phyloP scores from a whole-genome alignment of 2,113 vertebrate species.

The Glareola pratincola region DNA sequence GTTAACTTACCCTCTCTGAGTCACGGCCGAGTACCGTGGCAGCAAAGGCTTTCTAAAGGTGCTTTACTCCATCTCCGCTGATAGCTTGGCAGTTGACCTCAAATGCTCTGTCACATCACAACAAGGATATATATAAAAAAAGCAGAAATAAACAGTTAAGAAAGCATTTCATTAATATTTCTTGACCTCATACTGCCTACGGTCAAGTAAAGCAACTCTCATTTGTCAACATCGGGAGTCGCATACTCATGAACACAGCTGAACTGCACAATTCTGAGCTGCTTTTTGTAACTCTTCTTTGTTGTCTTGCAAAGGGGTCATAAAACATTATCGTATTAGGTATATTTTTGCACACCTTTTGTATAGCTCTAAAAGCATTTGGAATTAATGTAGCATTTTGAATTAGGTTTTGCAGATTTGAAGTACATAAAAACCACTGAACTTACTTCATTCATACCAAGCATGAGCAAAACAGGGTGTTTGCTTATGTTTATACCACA shows the following conservation, averaged over 20 bases:
- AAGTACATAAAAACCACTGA: neutral
- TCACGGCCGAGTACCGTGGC: neutral
- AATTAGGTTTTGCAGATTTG: neutral
- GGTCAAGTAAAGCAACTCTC: neutral
- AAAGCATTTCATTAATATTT: slow-evolving; percentile 4
- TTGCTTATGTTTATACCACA: neutral
- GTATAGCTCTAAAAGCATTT: neutral
- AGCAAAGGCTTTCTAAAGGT: neutral
- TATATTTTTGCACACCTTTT: neutral
- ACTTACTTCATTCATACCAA: neutral
- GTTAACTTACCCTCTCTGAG: slow-evolving; percentile 60
- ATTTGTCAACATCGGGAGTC: neutral
- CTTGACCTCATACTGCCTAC: neutral
- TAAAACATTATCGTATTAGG: neutral
- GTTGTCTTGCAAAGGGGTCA: neutral
- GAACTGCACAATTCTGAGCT: neutral
- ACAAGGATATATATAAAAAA: neutral
- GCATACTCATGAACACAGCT: neutral
- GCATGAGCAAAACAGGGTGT: neutral
- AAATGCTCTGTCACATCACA: neutral
- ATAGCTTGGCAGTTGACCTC: slow-evolving; percentile 1
- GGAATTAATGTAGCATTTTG: neutral
- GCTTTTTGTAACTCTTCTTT: neutral
- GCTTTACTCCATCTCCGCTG: slow-evolving; percentile 23
- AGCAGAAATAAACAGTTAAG: neutral